Evolutionary conservation across 2,113 vertebrate genomes (phyloP).

Genomic region (Acanthisitta chloris): DNA sequence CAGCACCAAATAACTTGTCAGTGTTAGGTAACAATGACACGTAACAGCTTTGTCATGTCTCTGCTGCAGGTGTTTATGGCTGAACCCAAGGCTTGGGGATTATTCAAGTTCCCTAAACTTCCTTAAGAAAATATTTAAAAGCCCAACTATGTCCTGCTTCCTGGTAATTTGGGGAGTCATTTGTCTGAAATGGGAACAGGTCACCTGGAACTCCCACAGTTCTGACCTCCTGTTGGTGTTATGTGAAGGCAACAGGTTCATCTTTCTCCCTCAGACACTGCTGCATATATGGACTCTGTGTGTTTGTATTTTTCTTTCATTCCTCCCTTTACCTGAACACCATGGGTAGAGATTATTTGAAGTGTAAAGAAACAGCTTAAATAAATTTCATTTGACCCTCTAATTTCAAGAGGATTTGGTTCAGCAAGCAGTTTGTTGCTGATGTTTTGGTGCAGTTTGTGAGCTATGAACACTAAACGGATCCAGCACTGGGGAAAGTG

Average conservation of each 20-base stretch:
- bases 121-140: neutral
- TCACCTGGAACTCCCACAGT: neutral
- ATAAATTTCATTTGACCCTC: no score
- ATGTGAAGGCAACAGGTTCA: fast-evolving
- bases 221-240: neutral
- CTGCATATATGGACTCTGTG: neutral
- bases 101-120: neutral
- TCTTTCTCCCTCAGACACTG: neutral
- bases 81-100: neutral
- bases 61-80: neutral
- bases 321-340: neutral
- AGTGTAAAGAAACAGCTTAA: no score
- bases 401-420: no score
- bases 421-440: no score
- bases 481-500: neutral
- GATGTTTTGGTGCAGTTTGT: neutral
- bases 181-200: neutral
- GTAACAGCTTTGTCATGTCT: neutral
- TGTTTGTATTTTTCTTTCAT: neutral
- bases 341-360: no score
- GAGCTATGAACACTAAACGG: neutral
- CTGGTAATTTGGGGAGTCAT: neutral
- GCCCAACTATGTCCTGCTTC: neutral
- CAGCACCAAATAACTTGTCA: neutral
- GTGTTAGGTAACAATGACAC: neutral